Base-by-base conservation (phyloP, 2,888 invertebrate species). In the Scaptomyza polygonia region DNA sequence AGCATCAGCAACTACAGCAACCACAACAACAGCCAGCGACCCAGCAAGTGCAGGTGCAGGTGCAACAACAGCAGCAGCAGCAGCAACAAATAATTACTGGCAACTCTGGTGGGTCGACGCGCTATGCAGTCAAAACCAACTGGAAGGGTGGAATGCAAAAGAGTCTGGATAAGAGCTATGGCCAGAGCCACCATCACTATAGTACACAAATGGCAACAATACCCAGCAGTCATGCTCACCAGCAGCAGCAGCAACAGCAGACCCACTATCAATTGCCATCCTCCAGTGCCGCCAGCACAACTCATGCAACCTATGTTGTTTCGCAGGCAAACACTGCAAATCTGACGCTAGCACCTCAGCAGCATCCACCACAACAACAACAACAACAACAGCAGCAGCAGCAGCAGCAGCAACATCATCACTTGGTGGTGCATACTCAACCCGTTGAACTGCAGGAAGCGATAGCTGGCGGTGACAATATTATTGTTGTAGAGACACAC, bases 201-300 rank as follows among this genome's bases (percentile, higher is more conserved):
- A 84, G 63, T 61, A 74, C 77, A 5, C 83, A 86, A 72, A 69
- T 86, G 67, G 88, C 85, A 74, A 72, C 88, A 5, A 21, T 82
- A 68, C 67, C 86, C 67, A 72, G 76, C 21, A 56, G 52, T 61
- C 77, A 88, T 68, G 68, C 72, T 43, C 82, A 87, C 56, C 90
- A 88, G 43, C 88, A 88, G 59, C 54, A 59, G 36, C 80, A 86
- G 49, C 88, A 88, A 58, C 54, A 59, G 32, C 80, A 86, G 51
- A 74, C 77, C 44, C 91, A 88, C 77, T 90, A 90, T 79, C 83
- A 86, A 88, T 87, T 91, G 87, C 86, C 91, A 89, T 90, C 90
- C 86, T 81, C 90, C 5, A 88, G 75, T 56, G 78, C 78, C 43
- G 71, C 75, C 49, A 72, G 88, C 64, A 84, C 90, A 47, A 86